These are phyloP conservation scores for Fabriciana adippe DNA, from an alignment of 2,888 invertebrate species.

Conservation along the genomic window DNA sequence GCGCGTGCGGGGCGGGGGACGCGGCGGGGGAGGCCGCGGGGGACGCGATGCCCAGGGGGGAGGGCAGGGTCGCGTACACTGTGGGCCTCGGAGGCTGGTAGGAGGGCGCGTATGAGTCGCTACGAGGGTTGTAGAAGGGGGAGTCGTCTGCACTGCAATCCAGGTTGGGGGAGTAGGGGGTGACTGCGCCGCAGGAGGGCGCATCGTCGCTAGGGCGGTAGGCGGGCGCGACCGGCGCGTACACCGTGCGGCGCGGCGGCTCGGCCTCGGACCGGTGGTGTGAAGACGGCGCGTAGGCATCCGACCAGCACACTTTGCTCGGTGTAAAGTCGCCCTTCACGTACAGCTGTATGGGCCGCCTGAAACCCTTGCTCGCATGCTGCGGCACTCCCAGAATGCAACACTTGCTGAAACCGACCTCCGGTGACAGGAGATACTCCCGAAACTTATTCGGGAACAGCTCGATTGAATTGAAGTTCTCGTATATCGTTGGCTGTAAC, in stretches of 20 bases:
- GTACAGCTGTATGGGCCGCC: constrained; percentile 89
- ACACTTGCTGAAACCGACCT: constrained; percentile 96
- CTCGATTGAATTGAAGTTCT: constrained; percentile 92
- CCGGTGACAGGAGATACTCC: constrained; percentile 93
- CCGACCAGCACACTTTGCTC: constrained; percentile 84
- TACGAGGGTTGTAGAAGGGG: constrained; percentile 79
- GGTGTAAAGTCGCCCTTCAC: constrained; percentile 85
- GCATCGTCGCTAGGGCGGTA: constrained; percentile 78
- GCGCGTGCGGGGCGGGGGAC: constrained; percentile 62
- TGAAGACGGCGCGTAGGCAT: constrained; percentile 84
- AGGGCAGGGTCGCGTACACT: constrained; percentile 77
- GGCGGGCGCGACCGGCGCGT: constrained; percentile 74
- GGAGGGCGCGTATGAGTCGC: constrained; percentile 78
- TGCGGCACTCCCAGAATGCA: constrained; percentile 91
- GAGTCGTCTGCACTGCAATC: constrained; percentile 75
- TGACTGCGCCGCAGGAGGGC: constrained; percentile 78
- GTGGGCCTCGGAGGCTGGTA: constrained; percentile 77
- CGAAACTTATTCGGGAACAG: constrained; percentile 96
- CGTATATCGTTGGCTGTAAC: constrained; percentile 91
- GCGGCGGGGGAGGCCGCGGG: constrained; percentile 70
- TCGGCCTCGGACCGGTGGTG: constrained; percentile 82
- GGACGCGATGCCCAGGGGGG: constrained; percentile 69
- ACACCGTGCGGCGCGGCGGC: constrained; percentile 78
- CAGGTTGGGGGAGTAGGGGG: constrained; percentile 76
- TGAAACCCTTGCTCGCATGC: constrained; percentile 94